Evolutionary conservation across 37 sponge, comb jelly and placozoan species (phyloP).

Genomic region (Mnemiopsis leidyi): DNA sequence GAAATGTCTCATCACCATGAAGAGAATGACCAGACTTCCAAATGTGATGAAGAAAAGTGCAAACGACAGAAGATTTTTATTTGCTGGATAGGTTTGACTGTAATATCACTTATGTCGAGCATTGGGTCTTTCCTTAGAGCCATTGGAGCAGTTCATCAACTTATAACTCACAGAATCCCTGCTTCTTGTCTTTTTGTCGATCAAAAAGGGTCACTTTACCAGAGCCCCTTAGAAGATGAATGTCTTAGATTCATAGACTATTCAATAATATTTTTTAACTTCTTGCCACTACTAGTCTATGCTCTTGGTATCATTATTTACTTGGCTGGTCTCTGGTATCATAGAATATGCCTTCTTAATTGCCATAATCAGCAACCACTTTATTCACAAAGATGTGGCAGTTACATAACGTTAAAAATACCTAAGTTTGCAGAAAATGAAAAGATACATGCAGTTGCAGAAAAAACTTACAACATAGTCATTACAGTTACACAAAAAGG

Average conservation of each 20-base stretch:
- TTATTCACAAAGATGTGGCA: too few relatives aligned
- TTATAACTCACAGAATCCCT: not conserved
- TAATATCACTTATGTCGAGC: not conserved
- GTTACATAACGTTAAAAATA: too few relatives aligned
- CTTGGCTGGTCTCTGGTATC: not conserved
- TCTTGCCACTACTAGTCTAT: not conserved
- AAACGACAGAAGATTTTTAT: not conserved
- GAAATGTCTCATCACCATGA: not conserved
- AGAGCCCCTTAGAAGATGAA: not conserved
- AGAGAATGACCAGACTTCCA: not conserved
- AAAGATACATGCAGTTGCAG: too few relatives aligned
- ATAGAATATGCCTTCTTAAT: not conserved
- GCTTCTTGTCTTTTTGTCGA: not conserved
- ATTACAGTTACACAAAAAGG: too few relatives aligned
- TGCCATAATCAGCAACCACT: not conserved
- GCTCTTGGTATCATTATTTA: not conserved
- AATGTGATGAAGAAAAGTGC: not conserved
- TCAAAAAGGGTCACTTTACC: not conserved
- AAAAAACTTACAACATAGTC: too few relatives aligned
- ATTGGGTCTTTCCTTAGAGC: not conserved
- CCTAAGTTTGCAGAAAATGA: too few relatives aligned
- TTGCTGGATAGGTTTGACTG: not conserved
- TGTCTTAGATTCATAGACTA: conserved; percentile 8
- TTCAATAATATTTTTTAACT: not conserved
- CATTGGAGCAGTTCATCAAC: conserved; percentile 5